Base-by-base conservation (phyloP, 1,140 invertebrate species). In the Mamestra configurata region DNA sequence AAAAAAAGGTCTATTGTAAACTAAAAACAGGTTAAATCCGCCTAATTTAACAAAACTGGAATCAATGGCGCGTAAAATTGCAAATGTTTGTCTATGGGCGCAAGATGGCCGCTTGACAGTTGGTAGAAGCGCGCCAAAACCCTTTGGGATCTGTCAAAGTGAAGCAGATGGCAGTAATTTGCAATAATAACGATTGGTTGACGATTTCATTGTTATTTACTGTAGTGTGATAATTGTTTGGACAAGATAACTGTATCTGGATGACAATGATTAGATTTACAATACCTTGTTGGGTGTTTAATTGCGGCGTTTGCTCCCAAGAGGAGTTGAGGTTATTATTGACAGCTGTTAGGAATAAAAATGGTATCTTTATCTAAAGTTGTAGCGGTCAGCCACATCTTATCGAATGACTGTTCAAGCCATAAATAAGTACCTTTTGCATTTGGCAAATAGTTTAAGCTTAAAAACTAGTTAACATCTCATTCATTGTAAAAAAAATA, bases 41-140 rank as follows among this genome's bases (percentile, higher is more conserved):
- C 70, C 81, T 94, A 93, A 94, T 94, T 94, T 90, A 84, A 94
- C 90, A 53, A 84, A 89, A 89, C 82, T 86, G 78, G 49, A 84
- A 66, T 86, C 90, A 92, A 94, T 94, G 90, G 91, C 84, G 89
- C 90, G 89, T 77, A 88, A 90, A 94, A 94, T 94, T 87, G 87
- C 86, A 92, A 93, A 93, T 93, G 85, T 90, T 86, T 13, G 80
- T 92, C 90, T 91, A 90, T 89, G 84, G 72, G 73, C 61, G 70
- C 83, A 90, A 92, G 85, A 93, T 92, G 90, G 88, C 88, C 86
- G 88, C 82, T 86, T 89, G 84, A 90, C 88, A 90, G 84, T 87
- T 88, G 87, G 78, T 86, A 87, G 85, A 88, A 91, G 84, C 84
- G 87, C 89, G 87, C 89, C 86, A 89, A 93, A 89, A 90, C 92